Percentiles rank a stretch among this genome's conserved stretches.
These are phyloP conservation scores for Champsocephalus gunnari DNA, from an alignment of 2,797 vertebrate species.

Conservation along the genomic window DNA sequence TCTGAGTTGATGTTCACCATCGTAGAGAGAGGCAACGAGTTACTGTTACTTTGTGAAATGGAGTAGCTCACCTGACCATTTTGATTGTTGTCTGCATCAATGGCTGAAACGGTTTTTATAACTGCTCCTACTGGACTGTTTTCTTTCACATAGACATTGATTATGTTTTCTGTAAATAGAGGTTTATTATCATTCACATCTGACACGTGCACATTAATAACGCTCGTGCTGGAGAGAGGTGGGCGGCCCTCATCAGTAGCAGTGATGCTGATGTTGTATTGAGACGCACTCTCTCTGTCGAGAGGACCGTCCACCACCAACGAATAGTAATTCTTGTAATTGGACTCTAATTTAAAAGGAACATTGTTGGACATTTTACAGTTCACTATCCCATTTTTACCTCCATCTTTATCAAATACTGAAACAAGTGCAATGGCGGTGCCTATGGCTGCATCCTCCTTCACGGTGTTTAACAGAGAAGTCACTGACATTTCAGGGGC, in stretches of 20 bases:
- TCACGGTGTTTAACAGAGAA: slow-evolving; percentile 82
- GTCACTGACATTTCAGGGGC: slow-evolving; percentile 67
- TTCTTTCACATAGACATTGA: slow-evolving; percentile 82
- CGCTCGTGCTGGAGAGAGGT: slow-evolving; percentile 66
- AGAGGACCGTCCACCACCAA: slow-evolving; percentile 76
- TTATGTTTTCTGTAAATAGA: slow-evolving; percentile 63
- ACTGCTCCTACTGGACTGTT: slow-evolving; percentile 78
- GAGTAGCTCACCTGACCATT: slow-evolving; percentile 78
- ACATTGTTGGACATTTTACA: slow-evolving; percentile 79
- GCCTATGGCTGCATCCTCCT: slow-evolving; percentile 83
- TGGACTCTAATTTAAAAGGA: slow-evolving; percentile 88
- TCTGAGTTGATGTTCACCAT: slow-evolving; percentile 73
- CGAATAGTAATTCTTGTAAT: slow-evolving; percentile 90
- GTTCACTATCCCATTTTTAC: slow-evolving; percentile 84
- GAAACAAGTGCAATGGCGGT: slow-evolving; percentile 90
- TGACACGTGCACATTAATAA: slow-evolving; percentile 69
- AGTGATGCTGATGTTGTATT: slow-evolving; percentile 64
- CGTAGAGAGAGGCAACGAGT: slow-evolving; percentile 5
- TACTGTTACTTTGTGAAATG: slow-evolving; percentile 39
- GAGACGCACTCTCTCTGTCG: fast-evolving
- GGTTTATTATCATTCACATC: slow-evolving; percentile 87
- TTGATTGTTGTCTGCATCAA: slow-evolving; percentile 74
- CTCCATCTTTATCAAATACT: slow-evolving; percentile 88
- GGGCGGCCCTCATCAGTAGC: slow-evolving; percentile 73
- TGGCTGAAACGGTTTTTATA: slow-evolving; percentile 74